Percentiles rank a stretch among this genome's conserved stretches.
Conservation (phyloP, 1,140 invertebrate species). For the Propsilocerus akamusi region DNA sequence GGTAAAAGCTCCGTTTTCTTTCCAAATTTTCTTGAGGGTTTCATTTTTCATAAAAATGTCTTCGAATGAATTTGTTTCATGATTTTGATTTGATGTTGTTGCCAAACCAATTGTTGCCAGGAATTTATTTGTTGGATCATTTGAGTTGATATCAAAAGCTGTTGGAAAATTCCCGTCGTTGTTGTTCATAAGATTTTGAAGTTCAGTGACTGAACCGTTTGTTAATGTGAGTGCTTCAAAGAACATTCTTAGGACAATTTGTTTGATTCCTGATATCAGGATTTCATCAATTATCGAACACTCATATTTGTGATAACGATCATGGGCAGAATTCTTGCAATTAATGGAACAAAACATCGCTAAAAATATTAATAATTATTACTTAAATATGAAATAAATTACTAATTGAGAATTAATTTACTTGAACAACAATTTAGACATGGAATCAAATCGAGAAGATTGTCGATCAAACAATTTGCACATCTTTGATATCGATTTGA, state of each 20-base stretch:
- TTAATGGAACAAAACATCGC: slow-evolving; percentile 48
- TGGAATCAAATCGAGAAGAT: slow-evolving; percentile 40
- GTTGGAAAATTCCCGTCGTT: background rate
- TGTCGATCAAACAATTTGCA: slow-evolving; percentile 51
- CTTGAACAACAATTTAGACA: slow-evolving; percentile 39
- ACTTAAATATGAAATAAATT: too few species aligned
- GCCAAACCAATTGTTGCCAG: background rate
- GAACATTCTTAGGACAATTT: background rate
- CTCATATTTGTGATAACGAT: slow-evolving; percentile 52
- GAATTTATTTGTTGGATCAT: background rate
- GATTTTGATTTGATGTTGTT: background rate
- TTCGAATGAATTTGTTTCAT: background rate
- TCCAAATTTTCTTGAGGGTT: background rate
- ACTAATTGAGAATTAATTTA: too few species aligned
- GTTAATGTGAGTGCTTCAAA: background rate
- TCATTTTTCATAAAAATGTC: background rate
- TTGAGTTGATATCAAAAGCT: background rate
- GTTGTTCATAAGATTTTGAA: background rate
- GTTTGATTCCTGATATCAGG: background rate
- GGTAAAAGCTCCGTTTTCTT: background rate
- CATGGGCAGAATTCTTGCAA: slow-evolving; percentile 40
- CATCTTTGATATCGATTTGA: slow-evolving; percentile 31
- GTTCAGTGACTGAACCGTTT: background rate
- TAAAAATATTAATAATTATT: too few species aligned
- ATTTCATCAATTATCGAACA: slow-evolving; percentile 37